These are phyloP conservation scores for Ophioderma brevispina DNA, from an alignment of 35 echinoderm and acorn worm species.

Conservation along the genomic window DNA sequence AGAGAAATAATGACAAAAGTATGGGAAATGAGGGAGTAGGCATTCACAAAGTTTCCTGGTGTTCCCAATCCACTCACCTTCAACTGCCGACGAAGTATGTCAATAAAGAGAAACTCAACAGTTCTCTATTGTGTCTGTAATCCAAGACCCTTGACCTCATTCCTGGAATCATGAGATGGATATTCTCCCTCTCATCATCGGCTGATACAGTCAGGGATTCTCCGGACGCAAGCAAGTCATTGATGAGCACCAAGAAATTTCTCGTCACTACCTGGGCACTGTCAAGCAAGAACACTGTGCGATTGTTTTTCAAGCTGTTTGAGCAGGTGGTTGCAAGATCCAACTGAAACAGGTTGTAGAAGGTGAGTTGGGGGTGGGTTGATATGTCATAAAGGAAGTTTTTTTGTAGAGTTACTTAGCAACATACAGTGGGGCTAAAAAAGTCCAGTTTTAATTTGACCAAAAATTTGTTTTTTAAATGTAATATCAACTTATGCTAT, in stretches of 20 bases:
- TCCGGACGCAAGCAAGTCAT: conserved; percentile 92
- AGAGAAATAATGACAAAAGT: too few relatives aligned
- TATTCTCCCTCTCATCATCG: conserved; percentile 95
- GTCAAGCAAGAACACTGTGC: conserved; percentile 92
- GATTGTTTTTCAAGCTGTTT: conserved; percentile 89
- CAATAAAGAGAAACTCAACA: conserved; percentile 97
- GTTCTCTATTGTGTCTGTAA: conserved; percentile 92
- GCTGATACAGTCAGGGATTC: conserved; percentile 89
- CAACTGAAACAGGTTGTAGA: conserved; percentile 68
- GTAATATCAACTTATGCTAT: too few relatives aligned
- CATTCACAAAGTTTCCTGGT: too few relatives aligned
- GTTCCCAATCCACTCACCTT: conserved; percentile 82
- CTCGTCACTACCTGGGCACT: conserved; percentile 88
- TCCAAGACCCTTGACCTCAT: conserved; percentile 92
- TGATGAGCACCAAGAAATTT: conserved; percentile 96
- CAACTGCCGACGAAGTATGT: conserved; percentile 77
- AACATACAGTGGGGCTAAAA: too few relatives aligned
- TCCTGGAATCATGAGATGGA: conserved; percentile 88
- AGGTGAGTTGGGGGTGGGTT: too few relatives aligned
- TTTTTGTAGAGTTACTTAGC: too few relatives aligned
- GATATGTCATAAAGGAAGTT: too few relatives aligned
- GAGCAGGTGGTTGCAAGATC: conserved; percentile 73
- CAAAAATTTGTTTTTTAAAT: too few relatives aligned
- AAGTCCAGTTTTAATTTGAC: too few relatives aligned
- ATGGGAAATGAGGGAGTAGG: too few relatives aligned